Base-by-base conservation (phyloP, 2,888 invertebrate species). In the Mythimna lalbum region DNA sequence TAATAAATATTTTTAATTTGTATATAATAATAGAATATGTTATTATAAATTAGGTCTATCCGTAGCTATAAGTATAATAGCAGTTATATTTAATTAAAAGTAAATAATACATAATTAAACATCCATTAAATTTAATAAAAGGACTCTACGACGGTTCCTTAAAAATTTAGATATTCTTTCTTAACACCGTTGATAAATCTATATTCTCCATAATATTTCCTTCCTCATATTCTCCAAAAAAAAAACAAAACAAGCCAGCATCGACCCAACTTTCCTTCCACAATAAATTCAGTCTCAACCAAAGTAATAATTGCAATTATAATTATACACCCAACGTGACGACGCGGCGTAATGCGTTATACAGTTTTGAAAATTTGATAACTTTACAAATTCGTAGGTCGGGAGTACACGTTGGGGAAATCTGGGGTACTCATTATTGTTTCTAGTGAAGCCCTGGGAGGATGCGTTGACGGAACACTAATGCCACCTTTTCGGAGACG, bases 321-420 rank as follows among this genome's bases (percentile, higher is more conserved):
- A 95, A 95, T 95, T 94, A 95, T 88, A 86, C 86, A 83, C 77
- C 73, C 77, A 60, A 75, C 75, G 88, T 88, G 90, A 88, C 86
- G 84, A 80, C 75, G 76, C 79, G 76, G 68, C 82, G 72, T 94
- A 94, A 94, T 93, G 95, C 93, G 94, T 94, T 92, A 92, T 87
- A 89, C 93, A 93, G 95, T 94, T 95, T 93, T 95, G 95, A 95
- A 95, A 96, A 93, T 96, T 96, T 96, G 94, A 95, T 95, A 96
- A 96, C 92, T 96, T 96, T 94, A 93, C 93, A 93, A 95, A 95
- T 95, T 93, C 92, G 92, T 93, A 93, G 94, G 95, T 90, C 89
- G 90, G 72, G 89, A 95, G 90, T 90, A 94, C 89, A 93, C 95
- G 93, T 94, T 92, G 87, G 95, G 95, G 95, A 96, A 96, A 95